phyloP scores from a whole-genome alignment of 2,113 vertebrate species.

The Marmota monax region DNA sequence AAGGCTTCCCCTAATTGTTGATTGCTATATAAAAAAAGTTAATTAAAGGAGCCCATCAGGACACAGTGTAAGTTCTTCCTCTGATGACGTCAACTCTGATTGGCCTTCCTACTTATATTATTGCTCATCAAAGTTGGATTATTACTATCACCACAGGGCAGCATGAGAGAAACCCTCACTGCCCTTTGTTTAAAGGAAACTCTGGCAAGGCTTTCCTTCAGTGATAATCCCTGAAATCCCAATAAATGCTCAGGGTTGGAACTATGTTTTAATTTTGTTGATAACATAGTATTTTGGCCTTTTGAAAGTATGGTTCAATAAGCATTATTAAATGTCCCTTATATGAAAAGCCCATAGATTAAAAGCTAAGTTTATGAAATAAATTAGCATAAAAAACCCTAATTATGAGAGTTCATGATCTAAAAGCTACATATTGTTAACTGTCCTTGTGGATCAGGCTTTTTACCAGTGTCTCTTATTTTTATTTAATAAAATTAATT shows the following conservation, averaged over 20 bases:
- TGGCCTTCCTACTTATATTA: neutral
- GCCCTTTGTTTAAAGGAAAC: neutral
- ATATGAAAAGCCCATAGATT: neutral
- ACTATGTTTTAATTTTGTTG: neutral
- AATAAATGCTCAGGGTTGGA: neutral
- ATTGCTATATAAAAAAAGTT: neutral
- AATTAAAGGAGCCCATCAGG: neutral
- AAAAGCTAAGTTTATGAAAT: constrained; percentile 27
- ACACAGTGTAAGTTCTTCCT: neutral
- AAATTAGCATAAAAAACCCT: constrained; percentile 21
- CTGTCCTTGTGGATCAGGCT: neutral
- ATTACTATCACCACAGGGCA: neutral
- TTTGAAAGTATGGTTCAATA: neutral
- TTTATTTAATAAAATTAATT: too few relatives aligned
- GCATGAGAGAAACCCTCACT: neutral
- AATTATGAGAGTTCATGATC: neutral
- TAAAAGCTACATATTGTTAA: neutral
- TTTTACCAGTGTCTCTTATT: neutral
- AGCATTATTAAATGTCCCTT: neutral
- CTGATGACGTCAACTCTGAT: neutral
- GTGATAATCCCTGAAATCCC: neutral
- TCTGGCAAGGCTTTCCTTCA: neutral
- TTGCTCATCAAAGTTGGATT: neutral
- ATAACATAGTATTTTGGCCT: neutral
- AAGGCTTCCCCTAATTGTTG: neutral